phyloP scores from a whole-genome alignment of 2,113 vertebrate genomes.

The Caranx melampygus region DNA sequence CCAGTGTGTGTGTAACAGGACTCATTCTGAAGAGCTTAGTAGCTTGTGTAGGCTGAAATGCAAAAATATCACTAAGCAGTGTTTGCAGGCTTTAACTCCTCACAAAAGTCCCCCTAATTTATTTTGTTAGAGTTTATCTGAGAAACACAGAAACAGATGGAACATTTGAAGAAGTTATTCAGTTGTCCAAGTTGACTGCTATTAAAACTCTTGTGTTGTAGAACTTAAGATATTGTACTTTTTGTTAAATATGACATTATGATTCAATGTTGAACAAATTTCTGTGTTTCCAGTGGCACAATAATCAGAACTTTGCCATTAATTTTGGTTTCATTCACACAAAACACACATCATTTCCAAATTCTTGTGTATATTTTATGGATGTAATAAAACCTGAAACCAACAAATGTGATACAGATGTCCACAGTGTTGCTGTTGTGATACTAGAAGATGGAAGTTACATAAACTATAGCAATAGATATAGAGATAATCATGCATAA shows the following conservation, averaged over 20 bases:
- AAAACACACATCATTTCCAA: too few relatives aligned
- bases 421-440: too few relatives aligned
- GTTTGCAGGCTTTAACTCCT: conserved; percentile 5
- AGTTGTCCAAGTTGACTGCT: background rate
- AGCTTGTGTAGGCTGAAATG: conserved; percentile 27
- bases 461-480: background rate
- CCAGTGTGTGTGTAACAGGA: conserved; percentile 55
- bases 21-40: conserved; percentile 59
- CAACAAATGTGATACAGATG: too few relatives aligned
- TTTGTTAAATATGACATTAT: background rate
- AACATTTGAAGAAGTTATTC: background rate
- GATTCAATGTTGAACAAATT: background rate
- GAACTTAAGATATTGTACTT: background rate
- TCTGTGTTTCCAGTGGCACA: background rate
- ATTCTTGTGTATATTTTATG: too few relatives aligned
- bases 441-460: too few relatives aligned
- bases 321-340: too few relatives aligned
- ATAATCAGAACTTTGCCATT: too few relatives aligned
- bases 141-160: background rate
- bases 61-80: conserved; percentile 23
- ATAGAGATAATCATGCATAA: background rate
- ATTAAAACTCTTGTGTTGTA: background rate
- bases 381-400: too few relatives aligned
- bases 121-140: background rate
- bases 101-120: background rate